These are phyloP conservation scores for Poeciliopsis infans DNA, from an alignment of 2,797 vertebrate genomes.

Conservation along the genomic window DNA sequence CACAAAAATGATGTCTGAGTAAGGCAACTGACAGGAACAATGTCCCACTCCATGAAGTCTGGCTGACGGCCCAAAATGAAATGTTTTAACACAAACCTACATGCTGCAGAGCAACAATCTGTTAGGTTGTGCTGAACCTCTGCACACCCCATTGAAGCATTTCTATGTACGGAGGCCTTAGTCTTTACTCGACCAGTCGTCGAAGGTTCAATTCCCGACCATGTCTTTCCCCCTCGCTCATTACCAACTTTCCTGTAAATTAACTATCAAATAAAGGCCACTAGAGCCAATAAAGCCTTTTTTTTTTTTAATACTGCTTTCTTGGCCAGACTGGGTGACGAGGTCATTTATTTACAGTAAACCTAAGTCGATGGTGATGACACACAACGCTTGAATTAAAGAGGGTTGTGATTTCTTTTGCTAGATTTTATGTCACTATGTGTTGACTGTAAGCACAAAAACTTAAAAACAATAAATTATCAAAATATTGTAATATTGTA, in stretches of 20 bases:
- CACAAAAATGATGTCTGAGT: background rate
- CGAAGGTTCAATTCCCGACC: too few relatives aligned
- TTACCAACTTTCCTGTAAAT: too few relatives aligned
- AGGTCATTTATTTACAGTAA: background rate
- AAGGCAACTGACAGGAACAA: background rate
- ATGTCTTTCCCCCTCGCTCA: too few relatives aligned
- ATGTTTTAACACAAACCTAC: background rate
- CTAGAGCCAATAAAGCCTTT: too few relatives aligned
- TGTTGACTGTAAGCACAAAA: background rate
- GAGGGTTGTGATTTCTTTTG: background rate
- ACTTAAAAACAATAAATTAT: background rate
- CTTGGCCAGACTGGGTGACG: background rate
- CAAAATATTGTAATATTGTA: background rate
- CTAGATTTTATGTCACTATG: background rate
- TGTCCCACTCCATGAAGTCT: background rate
- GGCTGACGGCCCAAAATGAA: background rate
- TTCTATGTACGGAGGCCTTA: too few relatives aligned
- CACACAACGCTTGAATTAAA: background rate
- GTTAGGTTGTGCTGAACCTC: background rate
- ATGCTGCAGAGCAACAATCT: background rate
- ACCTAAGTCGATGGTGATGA: background rate
- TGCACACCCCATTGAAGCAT: too few relatives aligned
- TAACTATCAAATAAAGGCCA: too few relatives aligned
- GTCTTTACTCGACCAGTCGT: too few relatives aligned
- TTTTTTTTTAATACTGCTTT: background rate